Percentiles rank a stretch among this genome's conserved stretches.
Conservation (phyloP, 1,140 invertebrate species). For the Ganaspis sp. region DNA sequence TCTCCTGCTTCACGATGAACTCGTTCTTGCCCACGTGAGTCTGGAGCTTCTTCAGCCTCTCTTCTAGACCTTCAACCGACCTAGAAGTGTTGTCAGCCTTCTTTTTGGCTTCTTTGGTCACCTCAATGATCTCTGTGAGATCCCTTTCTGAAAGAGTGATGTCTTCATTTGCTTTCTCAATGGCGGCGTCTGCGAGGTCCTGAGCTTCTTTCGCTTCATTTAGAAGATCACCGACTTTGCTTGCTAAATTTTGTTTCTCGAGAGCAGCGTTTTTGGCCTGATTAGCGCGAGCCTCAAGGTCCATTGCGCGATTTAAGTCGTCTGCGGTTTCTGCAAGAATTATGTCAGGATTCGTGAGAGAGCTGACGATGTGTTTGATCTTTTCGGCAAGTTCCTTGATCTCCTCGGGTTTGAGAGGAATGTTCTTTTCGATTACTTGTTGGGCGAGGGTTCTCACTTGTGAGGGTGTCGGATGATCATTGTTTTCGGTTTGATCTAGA, state of each 20-base stretch:
- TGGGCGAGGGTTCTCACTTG: constrained; percentile 88
- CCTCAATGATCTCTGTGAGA: constrained; percentile 82
- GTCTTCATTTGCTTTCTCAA: constrained; percentile 87
- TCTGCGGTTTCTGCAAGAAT: constrained; percentile 91
- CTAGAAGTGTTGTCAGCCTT: constrained; percentile 84
- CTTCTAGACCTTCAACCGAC: constrained; percentile 82
- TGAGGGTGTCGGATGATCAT: constrained; percentile 85
- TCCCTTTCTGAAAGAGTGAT: constrained; percentile 86
- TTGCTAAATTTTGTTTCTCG: constrained; percentile 60
- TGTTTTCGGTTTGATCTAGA: constrained; percentile 75
- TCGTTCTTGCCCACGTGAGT: constrained; percentile 87
- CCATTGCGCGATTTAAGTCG: constrained; percentile 85
- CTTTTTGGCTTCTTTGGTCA: constrained; percentile 84
- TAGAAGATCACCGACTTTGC: constrained; percentile 77
- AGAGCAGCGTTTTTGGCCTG: constrained; percentile 81
- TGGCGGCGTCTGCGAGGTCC: constrained; percentile 85
- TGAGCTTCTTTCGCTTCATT: constrained; percentile 86
- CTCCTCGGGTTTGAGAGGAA: constrained; percentile 88
- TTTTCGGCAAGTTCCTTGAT: constrained; percentile 88
- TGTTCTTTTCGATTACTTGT: constrained; percentile 83
- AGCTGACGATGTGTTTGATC: constrained; percentile 91
- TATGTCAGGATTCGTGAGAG: constrained; percentile 91
- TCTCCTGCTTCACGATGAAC: constrained; percentile 78
- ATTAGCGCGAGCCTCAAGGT: constrained; percentile 86
- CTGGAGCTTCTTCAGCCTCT: constrained; percentile 82